Evolutionary conservation across 2,888 invertebrate genomes (phyloP).

Genomic region (Theodoxus fluviatilis): DNA sequence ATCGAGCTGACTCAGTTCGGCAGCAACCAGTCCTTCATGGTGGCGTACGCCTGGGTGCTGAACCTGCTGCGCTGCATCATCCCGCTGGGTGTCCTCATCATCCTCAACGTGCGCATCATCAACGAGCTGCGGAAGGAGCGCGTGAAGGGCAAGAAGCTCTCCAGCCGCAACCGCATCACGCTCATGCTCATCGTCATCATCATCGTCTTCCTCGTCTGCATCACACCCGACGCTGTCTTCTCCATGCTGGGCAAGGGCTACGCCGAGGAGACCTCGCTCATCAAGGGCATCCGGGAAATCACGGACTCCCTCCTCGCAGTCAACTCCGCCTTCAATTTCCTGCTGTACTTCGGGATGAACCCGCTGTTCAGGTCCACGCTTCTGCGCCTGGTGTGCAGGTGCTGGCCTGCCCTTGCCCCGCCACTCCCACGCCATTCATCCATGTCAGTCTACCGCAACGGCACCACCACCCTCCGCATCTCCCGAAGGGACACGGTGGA

Average conservation of each 20-base stretch:
- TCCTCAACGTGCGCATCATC: constrained; percentile 58
- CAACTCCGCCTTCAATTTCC: constrained; percentile 63
- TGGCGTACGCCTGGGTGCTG: constrained; percentile 57
- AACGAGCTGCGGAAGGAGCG: constrained; percentile 54
- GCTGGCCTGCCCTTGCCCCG: too few relatives aligned
- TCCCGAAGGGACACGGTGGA: too few relatives aligned
- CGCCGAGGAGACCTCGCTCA: constrained; percentile 55
- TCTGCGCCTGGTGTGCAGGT: too few relatives aligned
- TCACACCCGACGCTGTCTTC: constrained; percentile 64
- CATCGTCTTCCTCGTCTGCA: constrained; percentile 61
- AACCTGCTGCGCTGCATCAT: constrained; percentile 58
- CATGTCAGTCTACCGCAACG: too few relatives aligned
- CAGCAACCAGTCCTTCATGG: constrained; percentile 51
- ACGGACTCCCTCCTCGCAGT: constrained; percentile 61
- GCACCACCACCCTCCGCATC: too few relatives aligned
- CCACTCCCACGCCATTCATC: too few relatives aligned
- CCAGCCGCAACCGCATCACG: constrained; percentile 61
- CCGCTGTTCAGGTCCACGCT: constrained; percentile 58
- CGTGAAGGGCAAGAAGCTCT: constrained; percentile 52
- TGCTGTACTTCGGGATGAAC: constrained; percentile 61
- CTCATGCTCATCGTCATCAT: constrained; percentile 62
- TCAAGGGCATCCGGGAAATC: constrained; percentile 62
- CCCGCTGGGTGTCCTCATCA: constrained; percentile 58
- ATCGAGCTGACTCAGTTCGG: constrained; percentile 51
- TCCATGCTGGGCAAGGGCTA: constrained; percentile 63